phyloP scores from a whole-genome alignment of 1,140 invertebrate species.

The Calosoma granatense region DNA sequence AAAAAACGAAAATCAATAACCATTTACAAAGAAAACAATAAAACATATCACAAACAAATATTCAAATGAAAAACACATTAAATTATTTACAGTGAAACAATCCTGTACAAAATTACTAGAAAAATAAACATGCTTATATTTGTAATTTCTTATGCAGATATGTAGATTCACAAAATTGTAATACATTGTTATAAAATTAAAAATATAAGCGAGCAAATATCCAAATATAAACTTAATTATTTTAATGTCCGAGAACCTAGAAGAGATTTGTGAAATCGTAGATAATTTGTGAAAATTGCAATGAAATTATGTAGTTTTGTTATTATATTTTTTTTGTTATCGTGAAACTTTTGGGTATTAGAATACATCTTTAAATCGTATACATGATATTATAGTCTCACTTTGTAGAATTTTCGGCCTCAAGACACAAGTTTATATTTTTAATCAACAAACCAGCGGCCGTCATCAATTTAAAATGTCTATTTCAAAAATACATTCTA shows the following conservation, averaged over 20 bases:
- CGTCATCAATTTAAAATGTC: too few relatives aligned
- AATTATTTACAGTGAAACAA: background rate
- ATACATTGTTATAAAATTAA: background rate
- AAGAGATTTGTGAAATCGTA: background rate
- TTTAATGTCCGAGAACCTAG: background rate
- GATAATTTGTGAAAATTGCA: background rate
- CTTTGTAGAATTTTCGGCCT: conserved; percentile 8
- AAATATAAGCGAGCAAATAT: background rate
- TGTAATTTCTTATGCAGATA: background rate
- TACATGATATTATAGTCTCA: conserved; percentile 9
- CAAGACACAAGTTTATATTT: background rate
- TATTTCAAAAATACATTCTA: too few relatives aligned
- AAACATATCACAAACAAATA: conserved; percentile 9
- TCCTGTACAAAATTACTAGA: conserved; percentile 3
- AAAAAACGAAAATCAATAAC: too few relatives aligned
- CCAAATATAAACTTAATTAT: too few relatives aligned
- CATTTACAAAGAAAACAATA: too few relatives aligned
- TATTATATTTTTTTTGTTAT: background rate
- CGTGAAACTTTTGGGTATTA: background rate
- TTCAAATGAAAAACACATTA: conserved; percentile 3
- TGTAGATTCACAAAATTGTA: background rate
- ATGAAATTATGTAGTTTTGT: background rate
- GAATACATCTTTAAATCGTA: conserved; percentile 12
- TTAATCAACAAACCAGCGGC: background rate
- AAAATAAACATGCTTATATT: conserved; percentile 11